Evolutionary conservation across 2,888 invertebrate genomes (phyloP).

Genomic region (Myopa tessellatipennis): DNA sequence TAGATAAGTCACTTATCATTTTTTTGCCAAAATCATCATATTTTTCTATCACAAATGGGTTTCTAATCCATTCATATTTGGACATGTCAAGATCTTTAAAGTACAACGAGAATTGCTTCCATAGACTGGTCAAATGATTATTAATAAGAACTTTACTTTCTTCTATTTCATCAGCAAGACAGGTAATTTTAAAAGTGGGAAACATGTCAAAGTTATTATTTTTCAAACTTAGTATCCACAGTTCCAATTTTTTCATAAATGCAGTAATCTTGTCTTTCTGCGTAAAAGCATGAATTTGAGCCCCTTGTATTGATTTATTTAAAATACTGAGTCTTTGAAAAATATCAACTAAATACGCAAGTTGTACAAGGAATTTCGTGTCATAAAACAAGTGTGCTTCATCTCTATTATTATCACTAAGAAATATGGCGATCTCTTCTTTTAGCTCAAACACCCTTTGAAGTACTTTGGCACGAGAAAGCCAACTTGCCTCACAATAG

Average conservation of each 20-base stretch:
- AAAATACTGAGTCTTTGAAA: slow-evolving; percentile 23
- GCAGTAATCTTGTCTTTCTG: slow-evolving; percentile 36
- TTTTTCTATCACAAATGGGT: slow-evolving; percentile 40
- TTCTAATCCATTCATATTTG: slow-evolving; percentile 38
- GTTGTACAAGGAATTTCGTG: slow-evolving; percentile 24
- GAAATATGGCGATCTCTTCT: slow-evolving; percentile 39
- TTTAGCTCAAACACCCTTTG: slow-evolving; percentile 36
- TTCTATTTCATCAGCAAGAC: slow-evolving; percentile 32
- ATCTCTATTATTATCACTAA: slow-evolving; percentile 22
- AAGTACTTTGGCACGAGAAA: slow-evolving; percentile 7
- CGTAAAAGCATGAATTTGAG: slow-evolving; percentile 20
- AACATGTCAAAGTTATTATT: slow-evolving; percentile 11
- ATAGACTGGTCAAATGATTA: not conserved
- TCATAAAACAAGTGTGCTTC: not conserved
- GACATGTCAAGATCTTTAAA: slow-evolving; percentile 37
- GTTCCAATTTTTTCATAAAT: slow-evolving; percentile 33
- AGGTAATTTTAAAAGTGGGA: slow-evolving; percentile 13
- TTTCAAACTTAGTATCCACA: no score
- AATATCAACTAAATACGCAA: slow-evolving; percentile 32
- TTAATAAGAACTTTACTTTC: slow-evolving; percentile 32
- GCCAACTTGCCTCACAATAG: no score
- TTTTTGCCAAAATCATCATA: slow-evolving; percentile 41
- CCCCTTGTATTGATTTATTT: not conserved
- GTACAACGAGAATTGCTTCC: slow-evolving; percentile 22
- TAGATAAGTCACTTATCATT: slow-evolving; percentile 45